Conservation (phyloP, 2,797 vertebrate genomes). For the Discoglossus pictus region DNA sequence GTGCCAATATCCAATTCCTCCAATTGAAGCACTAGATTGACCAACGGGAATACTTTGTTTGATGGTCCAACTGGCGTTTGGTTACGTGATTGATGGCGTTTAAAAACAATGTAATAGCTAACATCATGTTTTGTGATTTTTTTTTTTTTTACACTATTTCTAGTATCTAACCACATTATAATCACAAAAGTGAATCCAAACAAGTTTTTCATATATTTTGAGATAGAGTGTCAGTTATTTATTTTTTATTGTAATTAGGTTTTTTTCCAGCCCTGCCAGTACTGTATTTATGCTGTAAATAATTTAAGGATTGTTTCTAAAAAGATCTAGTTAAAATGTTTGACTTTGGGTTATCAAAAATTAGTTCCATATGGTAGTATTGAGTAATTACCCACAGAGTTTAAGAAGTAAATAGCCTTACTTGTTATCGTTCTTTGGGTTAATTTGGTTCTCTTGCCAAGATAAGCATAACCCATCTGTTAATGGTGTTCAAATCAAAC, state of each 20-base stretch:
- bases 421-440: constrained; percentile 9
- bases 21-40: too few relatives aligned
- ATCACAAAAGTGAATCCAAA: too few relatives aligned
- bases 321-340: constrained; percentile 22
- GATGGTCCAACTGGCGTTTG: too few relatives aligned
- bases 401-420: constrained; percentile 15
- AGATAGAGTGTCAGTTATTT: too few relatives aligned
- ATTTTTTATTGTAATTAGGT: neutral
- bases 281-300: constrained; percentile 29
- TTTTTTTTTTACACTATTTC: too few relatives aligned
- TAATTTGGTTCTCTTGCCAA: constrained; percentile 25
- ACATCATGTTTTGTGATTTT: too few relatives aligned
- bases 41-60: too few relatives aligned
- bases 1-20: too few relatives aligned
- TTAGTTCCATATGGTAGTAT: constrained; percentile 32
- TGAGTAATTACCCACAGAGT: constrained; percentile 14
- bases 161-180: too few relatives aligned
- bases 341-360: constrained; percentile 25
- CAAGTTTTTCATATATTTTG: too few relatives aligned
- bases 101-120: too few relatives aligned
- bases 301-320: constrained; percentile 21
- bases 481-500: constrained; percentile 10
- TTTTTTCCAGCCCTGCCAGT: neutral
- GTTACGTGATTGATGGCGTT: too few relatives aligned
- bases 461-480: constrained; percentile 33